Percentiles rank a stretch among this genome's conserved stretches.
phyloP scores from a whole-genome alignment of 2,113 vertebrate genomes.

The Pygoscelis antarcticus region DNA sequence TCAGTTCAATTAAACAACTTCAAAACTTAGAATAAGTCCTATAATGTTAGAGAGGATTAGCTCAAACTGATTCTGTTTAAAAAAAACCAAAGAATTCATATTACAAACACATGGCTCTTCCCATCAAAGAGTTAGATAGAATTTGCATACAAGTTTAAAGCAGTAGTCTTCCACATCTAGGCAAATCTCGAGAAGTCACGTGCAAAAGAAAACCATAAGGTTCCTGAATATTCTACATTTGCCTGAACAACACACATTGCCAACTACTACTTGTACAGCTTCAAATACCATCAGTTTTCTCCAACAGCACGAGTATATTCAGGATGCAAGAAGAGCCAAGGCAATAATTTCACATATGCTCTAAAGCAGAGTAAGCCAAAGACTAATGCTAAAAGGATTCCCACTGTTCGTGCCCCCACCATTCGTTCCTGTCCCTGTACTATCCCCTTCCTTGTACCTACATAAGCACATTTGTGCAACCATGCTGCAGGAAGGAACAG shows the following conservation, averaged over 20 bases:
- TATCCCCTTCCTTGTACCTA: background rate
- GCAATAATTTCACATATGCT: background rate
- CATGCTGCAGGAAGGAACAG: background rate
- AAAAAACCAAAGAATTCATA: background rate
- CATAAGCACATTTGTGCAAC: background rate
- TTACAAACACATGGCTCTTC: background rate
- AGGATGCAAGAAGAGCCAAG: background rate
- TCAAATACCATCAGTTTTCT: background rate
- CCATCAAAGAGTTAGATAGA: background rate
- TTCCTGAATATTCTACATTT: background rate
- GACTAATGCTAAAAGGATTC: background rate
- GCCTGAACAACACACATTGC: background rate
- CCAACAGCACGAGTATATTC: background rate
- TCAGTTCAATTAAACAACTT: background rate
- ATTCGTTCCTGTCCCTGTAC: background rate
- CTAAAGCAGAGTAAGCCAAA: background rate
- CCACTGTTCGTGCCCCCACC: rapidly evolving
- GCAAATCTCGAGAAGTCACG: background rate
- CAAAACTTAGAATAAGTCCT: background rate
- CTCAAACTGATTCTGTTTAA: background rate
- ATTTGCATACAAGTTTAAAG: background rate
- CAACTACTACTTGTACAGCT: background rate
- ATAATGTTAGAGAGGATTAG: background rate
- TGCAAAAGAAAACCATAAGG: background rate
- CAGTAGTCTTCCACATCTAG: background rate